These are phyloP conservation scores for Scrobipalpa atriplicella DNA, from an alignment of 2,888 invertebrate genomes.

Conservation along the genomic window DNA sequence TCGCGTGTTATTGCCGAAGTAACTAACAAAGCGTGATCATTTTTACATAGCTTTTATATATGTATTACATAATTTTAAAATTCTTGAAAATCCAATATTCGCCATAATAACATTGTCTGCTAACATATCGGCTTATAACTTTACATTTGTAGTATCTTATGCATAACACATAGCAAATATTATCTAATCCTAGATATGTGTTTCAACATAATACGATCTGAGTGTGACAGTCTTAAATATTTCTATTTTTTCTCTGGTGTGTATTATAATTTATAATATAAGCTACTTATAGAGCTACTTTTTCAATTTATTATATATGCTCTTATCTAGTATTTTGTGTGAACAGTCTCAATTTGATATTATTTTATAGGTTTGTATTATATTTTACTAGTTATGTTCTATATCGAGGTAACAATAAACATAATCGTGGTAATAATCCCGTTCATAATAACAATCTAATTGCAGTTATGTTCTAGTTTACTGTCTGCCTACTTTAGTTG, in stretches of 20 bases:
- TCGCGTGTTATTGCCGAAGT: too few relatives aligned
- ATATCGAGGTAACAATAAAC: too few relatives aligned
- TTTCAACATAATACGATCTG: slow-evolving; percentile 56
- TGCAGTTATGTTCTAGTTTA: too few relatives aligned
- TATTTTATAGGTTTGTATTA: slow-evolving; percentile 1
- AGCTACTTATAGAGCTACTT: not conserved
- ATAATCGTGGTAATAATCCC: too few relatives aligned
- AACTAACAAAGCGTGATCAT: too few relatives aligned
- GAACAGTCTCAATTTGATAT: not conserved
- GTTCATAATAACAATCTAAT: too few relatives aligned
- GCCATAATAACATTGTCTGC: not conserved
- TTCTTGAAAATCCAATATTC: too few relatives aligned
- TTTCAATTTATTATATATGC: too few relatives aligned
- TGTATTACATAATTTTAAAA: too few relatives aligned
- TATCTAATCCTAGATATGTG: slow-evolving; percentile 55
- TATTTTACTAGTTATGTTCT: not conserved
- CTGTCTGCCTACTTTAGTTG: too few relatives aligned
- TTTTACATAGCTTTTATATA: too few relatives aligned
- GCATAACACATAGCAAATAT: slow-evolving; percentile 55
- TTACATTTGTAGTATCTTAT: slow-evolving; percentile 45
- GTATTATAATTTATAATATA: slow-evolving; percentile 38
- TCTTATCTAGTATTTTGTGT: not conserved
- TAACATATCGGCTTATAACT: slow-evolving; percentile 20
- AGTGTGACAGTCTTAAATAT: slow-evolving; percentile 43
- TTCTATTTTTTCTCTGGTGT: slow-evolving; percentile 71